phyloP scores from a whole-genome alignment of 1,140 invertebrate species.

The Halyomorpha halys region DNA sequence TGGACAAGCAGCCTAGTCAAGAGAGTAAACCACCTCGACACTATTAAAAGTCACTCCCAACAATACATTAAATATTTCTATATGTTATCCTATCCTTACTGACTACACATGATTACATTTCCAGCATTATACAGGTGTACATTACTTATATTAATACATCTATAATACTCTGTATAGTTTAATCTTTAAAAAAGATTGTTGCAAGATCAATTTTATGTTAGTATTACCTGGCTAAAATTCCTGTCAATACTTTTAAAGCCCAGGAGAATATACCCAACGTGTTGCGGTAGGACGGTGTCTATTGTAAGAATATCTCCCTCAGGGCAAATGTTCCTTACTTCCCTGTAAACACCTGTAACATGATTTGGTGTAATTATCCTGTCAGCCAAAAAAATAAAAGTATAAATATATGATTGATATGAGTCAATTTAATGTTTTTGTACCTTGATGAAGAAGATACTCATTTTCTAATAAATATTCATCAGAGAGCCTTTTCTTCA shows the following conservation, averaged over 20 bases:
- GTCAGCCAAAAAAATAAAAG: not conserved
- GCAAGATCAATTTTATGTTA: not conserved
- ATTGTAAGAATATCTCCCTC: conserved; percentile 28
- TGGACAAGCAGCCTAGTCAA: too few species aligned
- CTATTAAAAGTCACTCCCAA: too few species aligned
- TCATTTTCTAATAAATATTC: conserved; percentile 32
- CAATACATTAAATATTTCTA: too few species aligned
- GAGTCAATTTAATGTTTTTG: too few species aligned
- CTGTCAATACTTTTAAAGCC: conserved; percentile 39
- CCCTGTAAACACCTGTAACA: conserved; percentile 34
- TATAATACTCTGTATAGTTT: too few species aligned
- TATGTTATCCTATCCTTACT: too few species aligned
- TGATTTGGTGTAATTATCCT: not conserved
- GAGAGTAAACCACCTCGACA: too few species aligned
- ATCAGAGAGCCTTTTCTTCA: conserved; percentile 30
- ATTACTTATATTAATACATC: too few species aligned
- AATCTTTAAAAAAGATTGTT: too few species aligned
- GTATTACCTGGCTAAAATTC: conserved; percentile 33
- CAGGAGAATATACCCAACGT: conserved; percentile 35
- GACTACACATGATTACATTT: too few species aligned
- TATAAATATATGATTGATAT: too few species aligned
- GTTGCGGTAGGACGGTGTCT: conserved; percentile 16
- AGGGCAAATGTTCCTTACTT: conserved; percentile 33
- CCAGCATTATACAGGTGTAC: too few species aligned
- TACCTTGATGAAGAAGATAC: conserved; percentile 34